A percentile compares a stretch with the other conserved stretches of the same genome.
Evolutionary conservation across 2,113 vertebrate genomes (phyloP).

Genomic region (Mus musculus): GRCm39 chrX:143921001-143921500

Average conservation of each 20-base stretch:
- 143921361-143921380: not conserved
- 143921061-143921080: not conserved
- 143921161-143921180: not conserved
- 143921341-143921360: not conserved
- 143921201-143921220: not conserved
- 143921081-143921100: not conserved
- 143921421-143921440: not conserved
- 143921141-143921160: not conserved
- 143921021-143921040: not conserved
- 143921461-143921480: not conserved
- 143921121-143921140: not conserved
- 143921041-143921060: not conserved
- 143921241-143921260: not conserved
- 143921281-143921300: not conserved
- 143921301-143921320: not conserved
- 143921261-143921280: not conserved
- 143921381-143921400: not conserved
- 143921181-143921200: not conserved
- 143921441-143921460: not conserved
- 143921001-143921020: not conserved
- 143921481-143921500: not conserved
- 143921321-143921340: not conserved
- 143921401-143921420: not conserved
- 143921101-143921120: not conserved
- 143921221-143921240: not conserved